Conservation (phyloP, 92 coral and sea anemone genomes). For the Virgularia gustaviana region DNA sequence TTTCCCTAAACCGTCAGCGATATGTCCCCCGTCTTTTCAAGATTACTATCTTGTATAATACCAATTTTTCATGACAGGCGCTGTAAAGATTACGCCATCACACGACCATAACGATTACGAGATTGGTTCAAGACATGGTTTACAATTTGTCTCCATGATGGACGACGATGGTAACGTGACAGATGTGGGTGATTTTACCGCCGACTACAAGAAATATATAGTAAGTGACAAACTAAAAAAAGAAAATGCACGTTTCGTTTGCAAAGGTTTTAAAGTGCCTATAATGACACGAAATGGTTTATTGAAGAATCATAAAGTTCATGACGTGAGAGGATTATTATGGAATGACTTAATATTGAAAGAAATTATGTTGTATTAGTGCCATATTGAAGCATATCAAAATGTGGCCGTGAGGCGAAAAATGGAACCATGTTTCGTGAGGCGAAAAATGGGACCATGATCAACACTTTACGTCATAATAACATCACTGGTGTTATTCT, state of each 20-base stretch:
- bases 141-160: slow-evolving; percentile 85
- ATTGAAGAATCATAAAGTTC: too few relatives aligned
- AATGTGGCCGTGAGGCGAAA: too few relatives aligned
- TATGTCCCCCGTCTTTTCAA: too few relatives aligned
- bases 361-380: too few relatives aligned
- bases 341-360: too few relatives aligned
- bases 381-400: too few relatives aligned
- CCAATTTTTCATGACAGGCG: slow-evolving; percentile 56
- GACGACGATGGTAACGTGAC: slow-evolving; percentile 81
- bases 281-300: too few relatives aligned
- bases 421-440: too few relatives aligned
- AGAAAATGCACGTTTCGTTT: neutral
- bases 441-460: neutral
- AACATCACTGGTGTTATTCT: too few relatives aligned
- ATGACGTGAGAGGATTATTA: too few relatives aligned
- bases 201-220: slow-evolving; percentile 76
- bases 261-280: too few relatives aligned
- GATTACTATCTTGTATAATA: neutral
- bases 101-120: slow-evolving; percentile 99
- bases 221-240: slow-evolving; percentile 61
- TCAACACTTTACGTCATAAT: neutral
- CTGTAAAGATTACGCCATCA: slow-evolving; percentile 98
- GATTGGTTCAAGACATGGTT: slow-evolving; percentile 77
- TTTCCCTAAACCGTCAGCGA: too few relatives aligned
- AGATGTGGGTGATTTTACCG: slow-evolving; percentile 74